These are phyloP conservation scores for Melopsittacus undulatus DNA, from an alignment of 2,797 vertebrate genomes.

Conservation along the genomic window DNA sequence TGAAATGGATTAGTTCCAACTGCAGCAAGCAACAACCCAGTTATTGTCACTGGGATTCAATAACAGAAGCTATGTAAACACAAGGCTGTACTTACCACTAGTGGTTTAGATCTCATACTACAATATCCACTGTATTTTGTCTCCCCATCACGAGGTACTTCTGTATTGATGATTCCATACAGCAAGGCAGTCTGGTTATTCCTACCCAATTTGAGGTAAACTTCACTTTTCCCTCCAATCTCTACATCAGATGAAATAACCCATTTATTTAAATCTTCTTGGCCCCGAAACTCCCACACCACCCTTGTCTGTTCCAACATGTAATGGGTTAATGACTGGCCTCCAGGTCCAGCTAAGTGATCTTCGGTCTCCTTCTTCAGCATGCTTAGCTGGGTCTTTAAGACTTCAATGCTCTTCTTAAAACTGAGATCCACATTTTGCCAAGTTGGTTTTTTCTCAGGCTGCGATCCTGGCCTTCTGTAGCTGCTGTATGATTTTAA, in stretches of 20 bases:
- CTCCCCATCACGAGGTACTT: slow-evolving; percentile 87
- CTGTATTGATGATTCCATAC: slow-evolving; percentile 84
- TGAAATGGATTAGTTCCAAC: not conserved
- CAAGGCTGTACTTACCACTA: slow-evolving; percentile 77
- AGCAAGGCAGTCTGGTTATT: slow-evolving; percentile 86
- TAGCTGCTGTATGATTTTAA: slow-evolving; percentile 69
- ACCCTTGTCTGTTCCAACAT: slow-evolving; percentile 87
- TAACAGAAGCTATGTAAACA: not conserved
- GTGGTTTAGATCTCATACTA: slow-evolving; percentile 81
- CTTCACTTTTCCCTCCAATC: slow-evolving; percentile 91
- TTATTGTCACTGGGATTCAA: not conserved
- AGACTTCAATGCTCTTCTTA: slow-evolving; percentile 79
- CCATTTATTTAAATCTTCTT: slow-evolving; percentile 88
- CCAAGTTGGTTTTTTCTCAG: slow-evolving; percentile 76
- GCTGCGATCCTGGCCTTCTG: slow-evolving; percentile 82
- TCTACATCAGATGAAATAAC: slow-evolving; percentile 86
- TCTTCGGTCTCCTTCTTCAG: slow-evolving; percentile 81
- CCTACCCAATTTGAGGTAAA: slow-evolving; percentile 81
- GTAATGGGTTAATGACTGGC: slow-evolving; percentile 74
- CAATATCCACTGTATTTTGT: slow-evolving; percentile 93
- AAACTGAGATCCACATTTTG: slow-evolving; percentile 79
- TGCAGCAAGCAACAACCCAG: not conserved
- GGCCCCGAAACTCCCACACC: slow-evolving; percentile 89
- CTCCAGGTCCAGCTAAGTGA: slow-evolving; percentile 79
- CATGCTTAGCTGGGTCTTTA: slow-evolving; percentile 81